Evolutionary conservation across 2,113 vertebrate genomes (phyloP).

Genomic region (Pseudonaja textilis): DNA sequence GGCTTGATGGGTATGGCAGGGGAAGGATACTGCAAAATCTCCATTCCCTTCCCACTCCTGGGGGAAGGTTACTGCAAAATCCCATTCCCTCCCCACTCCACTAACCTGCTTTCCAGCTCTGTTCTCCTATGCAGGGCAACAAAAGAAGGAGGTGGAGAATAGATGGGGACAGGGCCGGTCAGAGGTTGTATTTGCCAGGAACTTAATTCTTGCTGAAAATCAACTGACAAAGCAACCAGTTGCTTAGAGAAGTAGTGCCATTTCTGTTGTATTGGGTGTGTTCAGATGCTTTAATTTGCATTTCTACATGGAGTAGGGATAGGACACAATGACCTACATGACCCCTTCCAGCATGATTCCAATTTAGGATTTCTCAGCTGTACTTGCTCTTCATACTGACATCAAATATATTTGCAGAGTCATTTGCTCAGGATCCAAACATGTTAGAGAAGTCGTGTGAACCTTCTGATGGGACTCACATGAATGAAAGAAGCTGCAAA

Average conservation of each 20-base stretch:
- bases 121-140: too few relatives aligned
- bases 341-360: background rate
- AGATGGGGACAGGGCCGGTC: too few relatives aligned
- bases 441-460: background rate
- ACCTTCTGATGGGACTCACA: background rate
- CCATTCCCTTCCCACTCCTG: too few relatives aligned
- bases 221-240: background rate
- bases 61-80: too few relatives aligned
- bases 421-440: background rate
- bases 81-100: too few relatives aligned
- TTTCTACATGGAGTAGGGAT: background rate
- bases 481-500: background rate
- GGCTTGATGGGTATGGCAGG: too few relatives aligned
- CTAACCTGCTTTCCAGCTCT: too few relatives aligned
- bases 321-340: background rate
- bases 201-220: background rate
- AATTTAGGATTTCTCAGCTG: background rate
- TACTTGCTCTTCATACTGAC: background rate
- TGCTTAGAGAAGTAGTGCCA: background rate
- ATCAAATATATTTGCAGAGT: background rate
- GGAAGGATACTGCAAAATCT: too few relatives aligned
- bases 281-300: background rate
- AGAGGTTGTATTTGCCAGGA: too few relatives aligned
- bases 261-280: background rate
- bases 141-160: too few relatives aligned